These are phyloP conservation scores for Hapalemur alaotrensis DNA, from an alignment of 2,797 vertebrate genomes.

Conservation along the genomic window DNA sequence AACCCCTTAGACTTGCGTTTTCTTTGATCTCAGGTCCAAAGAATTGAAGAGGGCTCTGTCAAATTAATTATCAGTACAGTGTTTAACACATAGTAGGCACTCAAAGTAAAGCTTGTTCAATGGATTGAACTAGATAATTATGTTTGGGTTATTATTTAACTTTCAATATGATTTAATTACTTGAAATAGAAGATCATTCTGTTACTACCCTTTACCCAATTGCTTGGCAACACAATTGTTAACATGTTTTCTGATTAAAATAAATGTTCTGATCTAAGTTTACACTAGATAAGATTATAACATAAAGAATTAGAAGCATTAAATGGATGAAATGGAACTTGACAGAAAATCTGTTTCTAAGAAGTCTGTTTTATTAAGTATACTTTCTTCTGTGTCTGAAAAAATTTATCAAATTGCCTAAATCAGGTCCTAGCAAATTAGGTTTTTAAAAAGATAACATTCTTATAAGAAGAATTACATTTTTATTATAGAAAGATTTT, in stretches of 20 bases:
- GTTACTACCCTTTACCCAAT: conserved; percentile 44
- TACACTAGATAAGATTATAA: conserved; percentile 39
- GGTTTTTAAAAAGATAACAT: conserved; percentile 18
- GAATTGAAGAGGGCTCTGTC: conserved; percentile 70
- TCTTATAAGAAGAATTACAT: conserved; percentile 2
- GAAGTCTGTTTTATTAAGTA: conserved; percentile 34
- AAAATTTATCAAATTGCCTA: conserved; percentile 16
- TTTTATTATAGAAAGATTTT: neutral
- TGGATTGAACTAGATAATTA: conserved; percentile 9
- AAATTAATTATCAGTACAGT: neutral
- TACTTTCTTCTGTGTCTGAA: neutral
- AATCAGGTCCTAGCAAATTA: conserved; percentile 9
- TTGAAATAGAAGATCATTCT: conserved; percentile 60
- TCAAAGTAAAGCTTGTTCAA: neutral
- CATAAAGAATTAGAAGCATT: conserved; percentile 57
- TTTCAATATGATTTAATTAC: conserved; percentile 52
- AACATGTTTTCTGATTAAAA: conserved; percentile 68
- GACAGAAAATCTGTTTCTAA: conserved; percentile 25
- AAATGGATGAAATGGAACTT: conserved; percentile 47
- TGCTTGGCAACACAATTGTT: conserved; percentile 62
- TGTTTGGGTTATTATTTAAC: conserved; percentile 45
- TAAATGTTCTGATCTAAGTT: conserved; percentile 63
- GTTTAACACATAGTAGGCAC: neutral
- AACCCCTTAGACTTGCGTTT: conserved; percentile 14
- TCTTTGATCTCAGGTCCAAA: conserved; percentile 58